Percentiles rank a stretch among this genome's conserved stretches.
Evolutionary conservation across 2,888 invertebrate species (phyloP).

Genomic region (Idaea aversata): DNA sequence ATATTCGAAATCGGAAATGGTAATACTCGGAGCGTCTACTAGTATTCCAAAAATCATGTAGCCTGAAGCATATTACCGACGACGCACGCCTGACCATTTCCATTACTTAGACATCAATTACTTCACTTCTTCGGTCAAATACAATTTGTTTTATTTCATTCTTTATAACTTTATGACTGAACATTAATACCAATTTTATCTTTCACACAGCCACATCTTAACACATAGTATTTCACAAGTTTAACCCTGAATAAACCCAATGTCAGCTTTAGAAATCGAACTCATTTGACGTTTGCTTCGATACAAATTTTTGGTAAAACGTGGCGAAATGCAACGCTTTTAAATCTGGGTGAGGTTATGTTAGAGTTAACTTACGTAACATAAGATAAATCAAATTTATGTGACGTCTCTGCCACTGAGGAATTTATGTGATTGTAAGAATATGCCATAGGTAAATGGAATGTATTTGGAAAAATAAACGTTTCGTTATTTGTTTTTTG

Average conservation of each 20-base stretch:
- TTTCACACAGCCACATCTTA: background rate
- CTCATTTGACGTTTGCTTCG: background rate
- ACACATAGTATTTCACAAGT: background rate
- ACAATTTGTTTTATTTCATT: background rate
- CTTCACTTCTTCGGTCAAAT: background rate
- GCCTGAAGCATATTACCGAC: no score
- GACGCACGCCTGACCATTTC: no score
- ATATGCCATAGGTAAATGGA: conserved; percentile 49
- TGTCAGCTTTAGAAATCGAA: background rate
- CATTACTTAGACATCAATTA: no score
- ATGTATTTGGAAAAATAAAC: conserved; percentile 25
- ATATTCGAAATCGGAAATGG: no score
- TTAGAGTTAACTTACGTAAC: conserved; percentile 68
- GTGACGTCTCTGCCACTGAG: conserved; percentile 68
- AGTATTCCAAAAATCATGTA: no score
- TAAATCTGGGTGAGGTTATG: conserved; percentile 54
- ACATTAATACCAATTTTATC: background rate
- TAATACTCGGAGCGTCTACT: no score
- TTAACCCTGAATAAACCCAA: background rate
- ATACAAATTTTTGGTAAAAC: conserved; percentile 15
- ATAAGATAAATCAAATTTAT: conserved; percentile 77
- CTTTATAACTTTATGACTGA: background rate
- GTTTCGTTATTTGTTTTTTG: background rate
- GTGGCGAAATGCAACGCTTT: conserved; percentile 44
- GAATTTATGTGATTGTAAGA: conserved; percentile 68